phyloP scores from a whole-genome alignment of 2,888 invertebrate genomes.

The Spilosoma lubricipeda region DNA sequence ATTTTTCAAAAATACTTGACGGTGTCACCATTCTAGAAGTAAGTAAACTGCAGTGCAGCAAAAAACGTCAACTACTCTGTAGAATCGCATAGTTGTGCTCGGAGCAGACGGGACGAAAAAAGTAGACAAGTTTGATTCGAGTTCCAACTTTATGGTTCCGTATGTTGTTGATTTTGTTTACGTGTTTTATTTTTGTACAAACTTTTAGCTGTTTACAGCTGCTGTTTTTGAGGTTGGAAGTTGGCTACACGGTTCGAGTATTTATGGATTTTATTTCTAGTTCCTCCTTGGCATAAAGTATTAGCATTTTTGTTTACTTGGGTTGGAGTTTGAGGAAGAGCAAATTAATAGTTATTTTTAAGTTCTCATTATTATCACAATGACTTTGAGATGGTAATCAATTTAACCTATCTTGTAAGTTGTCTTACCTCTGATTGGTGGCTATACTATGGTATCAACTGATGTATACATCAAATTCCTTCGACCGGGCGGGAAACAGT shows the following conservation, averaged over 20 bases:
- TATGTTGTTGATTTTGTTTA: constrained; percentile 17
- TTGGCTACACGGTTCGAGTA: constrained; percentile 4
- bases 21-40: constrained; percentile 24
- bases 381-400: neutral
- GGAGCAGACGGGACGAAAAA: constrained; percentile 35
- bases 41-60: constrained; percentile 29
- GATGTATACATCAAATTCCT: too few relatives aligned
- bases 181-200: constrained; percentile 12
- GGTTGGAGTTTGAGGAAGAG: neutral
- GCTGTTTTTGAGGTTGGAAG: constrained; percentile 17
- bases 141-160: constrained; percentile 29
- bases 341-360: neutral
- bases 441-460: too few relatives aligned
- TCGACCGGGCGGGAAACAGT: too few relatives aligned
- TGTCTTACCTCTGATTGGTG: neutral
- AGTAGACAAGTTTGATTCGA: constrained; percentile 12
- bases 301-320: neutral
- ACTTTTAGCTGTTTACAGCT: constrained; percentile 21
- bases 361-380: neutral
- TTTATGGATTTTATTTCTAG: constrained; percentile 10
- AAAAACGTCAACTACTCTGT: constrained; percentile 30
- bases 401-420: neutral
- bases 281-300: neutral
- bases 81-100: constrained; percentile 51
- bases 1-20: constrained; percentile 30